Evolutionary conservation across 2,888 invertebrate genomes (phyloP), one percentile per base, ranked within the genome.

Genomic region (Sisyra terminalis): DNA sequence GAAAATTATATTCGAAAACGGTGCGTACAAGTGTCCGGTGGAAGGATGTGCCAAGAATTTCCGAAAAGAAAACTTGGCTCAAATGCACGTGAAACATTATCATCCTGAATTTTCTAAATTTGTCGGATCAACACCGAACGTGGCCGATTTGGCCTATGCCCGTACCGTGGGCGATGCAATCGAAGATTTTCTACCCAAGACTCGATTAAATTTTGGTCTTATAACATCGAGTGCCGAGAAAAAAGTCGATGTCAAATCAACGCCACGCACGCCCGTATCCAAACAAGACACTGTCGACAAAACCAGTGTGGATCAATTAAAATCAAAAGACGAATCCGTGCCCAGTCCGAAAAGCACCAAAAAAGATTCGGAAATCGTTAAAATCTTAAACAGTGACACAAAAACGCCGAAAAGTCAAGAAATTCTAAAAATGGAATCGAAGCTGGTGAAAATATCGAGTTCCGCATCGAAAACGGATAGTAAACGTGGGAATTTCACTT

Each of bases 41-140:
- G 78, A 81, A 46, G 80, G 78, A 1, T 94, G 94, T 57, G 75
- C 71, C 40, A 94, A 94, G 61, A 83, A 79, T 51, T 94, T 92
- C 57, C 73, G 94, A 4, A 90, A 90, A 56, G 88, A 90, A 56
- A 88, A 84, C 47, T 71, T 93, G 40, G 65, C 94, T 7, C 82
- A 85, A 64, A 92, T 90, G 76, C 94, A 94, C 57, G 82, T 93
- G 34, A 93, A 93, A 55, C 92, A 94, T 59, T 93, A 93, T 60
- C 94, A 93, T 61, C 75, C 78, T 2, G 84, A 87, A 49, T 70
- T 83, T 45, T 73, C 75, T 2, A 77, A 81, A 57, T 75, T 75
- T 58, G 63, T 87, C 49, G 86, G 85, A 3, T 73, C 73, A 1
- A 85, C 87, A 1, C 87, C 88, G 1, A 88, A 88, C 60, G 88